Evolutionary conservation across 2,888 invertebrate species (phyloP), one percentile per base, ranked within the genome.

Genomic region (Crioceris asparagi): DNA sequence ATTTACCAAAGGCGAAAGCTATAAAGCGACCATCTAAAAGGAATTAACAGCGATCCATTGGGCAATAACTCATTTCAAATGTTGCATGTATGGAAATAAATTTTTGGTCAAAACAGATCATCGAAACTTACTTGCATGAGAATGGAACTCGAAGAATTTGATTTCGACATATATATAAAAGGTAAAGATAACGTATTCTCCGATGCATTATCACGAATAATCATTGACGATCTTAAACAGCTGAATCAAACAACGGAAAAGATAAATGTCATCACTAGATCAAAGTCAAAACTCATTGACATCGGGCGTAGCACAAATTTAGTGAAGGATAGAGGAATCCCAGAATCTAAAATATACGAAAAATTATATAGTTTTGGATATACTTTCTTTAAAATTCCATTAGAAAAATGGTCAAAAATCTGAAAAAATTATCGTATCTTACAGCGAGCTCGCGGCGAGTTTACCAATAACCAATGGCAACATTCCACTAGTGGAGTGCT

Each of bases 51-150:
- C 40, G 8, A 36, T 39, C 19, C 41, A 44, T 34, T 44, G 39
- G 41, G 39, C 41, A 8, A 36, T 45, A 39, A 41, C 21, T 19
- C 29, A 39, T 39, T 44, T 14, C 8, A 16, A 10, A n/a, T 15
- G n/a, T 33, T 41, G 35, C 18, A n/a, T 44, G 17, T 39, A 39
- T 18, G 32, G 29, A 12, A 25, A 25, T 15, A 40, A 39, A 32
- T 44, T 41, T 32, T 23, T 43, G 26, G 44, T 47, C 1, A 41
- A 29, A 44, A 26, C 41, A 14, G 39, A 47, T 29, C 45, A 44
- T 25, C 35, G 29, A 36, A 38, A 40, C 2, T 29, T 46, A 15
- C 32, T 45, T 29, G 38, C 40, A 40, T 43, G 32, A 21, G 33
- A 12, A n/a, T n/a, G n/a, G n/a, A n/a, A n/a, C n/a, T n/a, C n/a